Conservation (phyloP, 2,888 invertebrate genomes). For the Synanthedon vespiformis region DNA sequence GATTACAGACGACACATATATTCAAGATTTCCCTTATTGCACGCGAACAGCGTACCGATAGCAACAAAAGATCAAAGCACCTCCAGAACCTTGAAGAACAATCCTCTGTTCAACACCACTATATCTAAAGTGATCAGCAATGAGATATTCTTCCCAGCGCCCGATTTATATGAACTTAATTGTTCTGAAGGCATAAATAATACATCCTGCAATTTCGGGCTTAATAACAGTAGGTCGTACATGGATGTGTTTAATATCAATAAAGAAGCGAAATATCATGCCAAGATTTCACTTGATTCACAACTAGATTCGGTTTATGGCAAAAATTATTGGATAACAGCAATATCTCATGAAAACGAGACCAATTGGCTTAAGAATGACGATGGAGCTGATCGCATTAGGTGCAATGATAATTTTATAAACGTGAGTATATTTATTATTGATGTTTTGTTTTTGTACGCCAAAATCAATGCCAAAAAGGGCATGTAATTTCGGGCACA, state of each 20-base stretch:
- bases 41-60: constrained; percentile 27
- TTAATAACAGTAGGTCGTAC: constrained; percentile 35
- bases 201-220: constrained; percentile 46
- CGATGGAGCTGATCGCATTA: constrained; percentile 31
- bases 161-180: constrained; percentile 57
- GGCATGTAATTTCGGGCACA: no score
- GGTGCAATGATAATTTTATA: constrained; percentile 42
- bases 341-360: constrained; percentile 29
- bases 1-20: constrained; percentile 45
- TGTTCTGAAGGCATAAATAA: constrained; percentile 40
- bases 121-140: constrained; percentile 67
- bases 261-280: constrained; percentile 26
- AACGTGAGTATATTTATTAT: constrained; percentile 19
- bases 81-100: constrained; percentile 65
- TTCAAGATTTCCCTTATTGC: constrained; percentile 44
- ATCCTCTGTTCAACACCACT: constrained; percentile 68
- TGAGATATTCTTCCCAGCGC: constrained; percentile 73
- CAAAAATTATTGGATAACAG: constrained; percentile 40
- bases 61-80: constrained; percentile 63
- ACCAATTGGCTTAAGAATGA: constrained; percentile 32
- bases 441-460: no score
- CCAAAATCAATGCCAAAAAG: no score
- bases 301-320: constrained; percentile 29
- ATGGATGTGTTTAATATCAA: constrained; percentile 18
- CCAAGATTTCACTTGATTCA: constrained; percentile 41